phyloP scores from a whole-genome alignment of 2,797 vertebrate genomes.

The Poecilia picta region DNA sequence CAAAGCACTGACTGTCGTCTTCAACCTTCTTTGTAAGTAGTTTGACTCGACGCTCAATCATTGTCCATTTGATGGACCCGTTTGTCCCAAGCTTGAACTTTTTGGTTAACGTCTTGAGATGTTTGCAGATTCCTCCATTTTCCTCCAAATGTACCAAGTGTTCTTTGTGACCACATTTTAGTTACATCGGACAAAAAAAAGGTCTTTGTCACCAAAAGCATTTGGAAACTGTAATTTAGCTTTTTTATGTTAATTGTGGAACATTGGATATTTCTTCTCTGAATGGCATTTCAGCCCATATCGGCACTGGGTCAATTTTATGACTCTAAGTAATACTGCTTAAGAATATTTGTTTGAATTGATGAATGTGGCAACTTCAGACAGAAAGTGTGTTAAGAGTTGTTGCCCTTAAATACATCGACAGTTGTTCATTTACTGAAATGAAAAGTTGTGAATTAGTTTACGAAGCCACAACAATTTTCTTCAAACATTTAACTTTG shows the following conservation, averaged over 20 bases:
- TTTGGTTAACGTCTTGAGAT: background rate
- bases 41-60: background rate
- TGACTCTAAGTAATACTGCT: background rate
- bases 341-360: background rate
- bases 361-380: background rate
- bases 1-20: background rate
- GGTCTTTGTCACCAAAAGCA: background rate
- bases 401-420: background rate
- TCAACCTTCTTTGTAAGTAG: background rate
- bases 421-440: background rate
- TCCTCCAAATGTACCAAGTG: background rate
- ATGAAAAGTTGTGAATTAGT: background rate
- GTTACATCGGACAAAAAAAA: background rate
- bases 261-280: background rate
- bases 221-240: background rate
- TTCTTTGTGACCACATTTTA: background rate
- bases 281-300: background rate
- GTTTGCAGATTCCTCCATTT: background rate
- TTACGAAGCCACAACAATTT: background rate
- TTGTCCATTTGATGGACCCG: background rate
- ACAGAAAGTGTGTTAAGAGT: background rate
- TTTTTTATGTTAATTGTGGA: background rate
- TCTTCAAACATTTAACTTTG: too few relatives aligned
- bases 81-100: background rate
- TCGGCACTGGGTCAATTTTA: background rate